phyloP scores from a whole-genome alignment of 2,888 invertebrate genomes.

The Hoplodrina blanda region DNA sequence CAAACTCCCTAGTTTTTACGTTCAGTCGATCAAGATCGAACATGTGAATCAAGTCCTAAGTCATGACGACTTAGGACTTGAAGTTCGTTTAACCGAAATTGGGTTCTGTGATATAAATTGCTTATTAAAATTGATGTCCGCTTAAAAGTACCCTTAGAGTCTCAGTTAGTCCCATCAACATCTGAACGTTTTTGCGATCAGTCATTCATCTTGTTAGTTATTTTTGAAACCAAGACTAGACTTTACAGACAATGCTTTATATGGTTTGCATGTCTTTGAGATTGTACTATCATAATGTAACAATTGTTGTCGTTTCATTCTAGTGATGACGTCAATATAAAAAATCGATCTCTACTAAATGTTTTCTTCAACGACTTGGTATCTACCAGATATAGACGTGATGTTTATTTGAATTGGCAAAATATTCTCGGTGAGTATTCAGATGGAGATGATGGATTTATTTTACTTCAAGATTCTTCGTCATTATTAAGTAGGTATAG shows the following conservation, averaged over 20 bases:
- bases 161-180: background rate
- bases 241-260: background rate
- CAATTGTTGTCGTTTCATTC: slow-evolving; percentile 58
- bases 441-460: slow-evolving; percentile 58
- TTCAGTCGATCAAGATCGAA: too few relatives aligned
- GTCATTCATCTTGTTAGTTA: background rate
- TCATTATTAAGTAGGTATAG: slow-evolving; percentile 3
- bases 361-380: slow-evolving; percentile 93
- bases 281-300: slow-evolving; percentile 3
- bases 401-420: slow-evolving; percentile 93
- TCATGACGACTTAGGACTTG: too few relatives aligned
- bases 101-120: too few relatives aligned
- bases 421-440: slow-evolving; percentile 91
- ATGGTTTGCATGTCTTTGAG: background rate
- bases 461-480: slow-evolving; percentile 18
- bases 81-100: too few relatives aligned
- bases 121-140: too few relatives aligned
- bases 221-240: slow-evolving; percentile 24
- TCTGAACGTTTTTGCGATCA: background rate
- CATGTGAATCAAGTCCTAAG: too few relatives aligned
- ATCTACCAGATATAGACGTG: slow-evolving; percentile 92
- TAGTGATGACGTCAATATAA: slow-evolving; percentile 83
- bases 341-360: slow-evolving; percentile 91
- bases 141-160: too few relatives aligned
- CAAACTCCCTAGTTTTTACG: too few relatives aligned